These are phyloP conservation scores for Tympanoctomys barrerae DNA, from an alignment of 2,797 vertebrate genomes.

Conservation along the genomic window DNA sequence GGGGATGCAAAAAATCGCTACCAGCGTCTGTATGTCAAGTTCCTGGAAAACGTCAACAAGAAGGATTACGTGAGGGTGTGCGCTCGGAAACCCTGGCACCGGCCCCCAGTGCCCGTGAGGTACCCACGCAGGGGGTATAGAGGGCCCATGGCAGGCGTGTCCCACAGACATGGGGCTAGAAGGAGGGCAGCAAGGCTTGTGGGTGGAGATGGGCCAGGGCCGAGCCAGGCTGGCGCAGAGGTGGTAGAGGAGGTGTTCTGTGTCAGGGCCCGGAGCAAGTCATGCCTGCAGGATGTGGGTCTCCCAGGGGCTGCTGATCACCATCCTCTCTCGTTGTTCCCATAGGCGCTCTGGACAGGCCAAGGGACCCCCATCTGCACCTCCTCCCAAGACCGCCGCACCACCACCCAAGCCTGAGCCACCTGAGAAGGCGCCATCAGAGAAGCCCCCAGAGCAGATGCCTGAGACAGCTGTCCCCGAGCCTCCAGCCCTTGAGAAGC, in stretches of 20 bases:
- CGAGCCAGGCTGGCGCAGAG: accelerated
- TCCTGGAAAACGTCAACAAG: slow-evolving; percentile 97
- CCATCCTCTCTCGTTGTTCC: neutral
- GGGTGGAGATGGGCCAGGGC: neutral
- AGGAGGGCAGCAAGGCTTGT: no score
- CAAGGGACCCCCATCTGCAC: slow-evolving; percentile 85
- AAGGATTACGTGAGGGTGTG: slow-evolving; percentile 97
- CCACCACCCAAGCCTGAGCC: slow-evolving; percentile 87
- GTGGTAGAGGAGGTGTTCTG: no score
- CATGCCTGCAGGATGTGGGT: neutral
- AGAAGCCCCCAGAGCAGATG: slow-evolving; percentile 85
- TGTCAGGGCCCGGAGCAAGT: neutral
- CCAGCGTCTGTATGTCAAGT: slow-evolving; percentile 96
- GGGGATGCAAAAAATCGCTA: slow-evolving; percentile 96
- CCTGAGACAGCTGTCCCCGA: slow-evolving; percentile 82
- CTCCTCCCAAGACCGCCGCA: slow-evolving; percentile 80
- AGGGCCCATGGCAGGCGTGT: neutral
- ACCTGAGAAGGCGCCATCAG: slow-evolving; percentile 61
- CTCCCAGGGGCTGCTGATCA: neutral
- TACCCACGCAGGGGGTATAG: slow-evolving; percentile 66
- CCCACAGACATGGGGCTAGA: neutral
- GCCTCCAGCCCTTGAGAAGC: slow-evolving; percentile 86
- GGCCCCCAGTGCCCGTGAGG: slow-evolving; percentile 93
- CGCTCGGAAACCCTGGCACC: slow-evolving; percentile 95
- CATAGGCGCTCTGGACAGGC: slow-evolving; percentile 92